These are phyloP conservation scores for Trachelus troglodyta DNA, from an alignment of 2,888 invertebrate genomes.

Conservation along the genomic window DNA sequence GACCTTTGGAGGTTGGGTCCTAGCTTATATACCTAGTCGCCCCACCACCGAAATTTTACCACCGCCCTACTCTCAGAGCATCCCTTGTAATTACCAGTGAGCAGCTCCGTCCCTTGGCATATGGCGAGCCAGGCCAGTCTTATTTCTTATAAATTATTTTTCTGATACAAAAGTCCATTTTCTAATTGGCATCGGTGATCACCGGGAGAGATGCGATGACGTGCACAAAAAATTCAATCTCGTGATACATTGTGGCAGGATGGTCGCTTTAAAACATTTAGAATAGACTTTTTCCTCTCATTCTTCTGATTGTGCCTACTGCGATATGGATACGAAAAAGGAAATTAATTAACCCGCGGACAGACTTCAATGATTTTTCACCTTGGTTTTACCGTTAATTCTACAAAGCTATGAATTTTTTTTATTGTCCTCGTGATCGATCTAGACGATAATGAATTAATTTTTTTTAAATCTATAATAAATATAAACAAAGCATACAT, in stretches of 20 bases:
- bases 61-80: slow-evolving; percentile 40
- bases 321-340: not conserved
- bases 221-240: not conserved
- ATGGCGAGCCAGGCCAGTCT: slow-evolving; percentile 47
- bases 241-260: not conserved
- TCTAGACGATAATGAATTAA: too few species aligned
- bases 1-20: slow-evolving; percentile 54
- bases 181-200: slow-evolving; percentile 20
- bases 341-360: slow-evolving; percentile 3
- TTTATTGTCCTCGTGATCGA: not conserved
- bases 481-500: not conserved
- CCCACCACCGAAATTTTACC: slow-evolving; percentile 40
- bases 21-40: slow-evolving; percentile 57
- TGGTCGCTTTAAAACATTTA: not conserved
- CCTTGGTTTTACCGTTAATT: not conserved
- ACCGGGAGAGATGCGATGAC: not conserved
- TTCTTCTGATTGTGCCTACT: not conserved
- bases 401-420: not conserved
- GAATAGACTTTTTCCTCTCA: not conserved
- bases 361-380: slow-evolving; percentile 3
- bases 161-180: slow-evolving; percentile 22
- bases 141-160: slow-evolving; percentile 59
- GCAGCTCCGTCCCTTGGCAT: slow-evolving; percentile 50
- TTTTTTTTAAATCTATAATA: not conserved
- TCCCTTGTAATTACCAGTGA: slow-evolving; percentile 63